Evolutionary conservation across 2,113 vertebrate genomes (phyloP).

Genomic region (Oreochromis spilurus): DNA sequence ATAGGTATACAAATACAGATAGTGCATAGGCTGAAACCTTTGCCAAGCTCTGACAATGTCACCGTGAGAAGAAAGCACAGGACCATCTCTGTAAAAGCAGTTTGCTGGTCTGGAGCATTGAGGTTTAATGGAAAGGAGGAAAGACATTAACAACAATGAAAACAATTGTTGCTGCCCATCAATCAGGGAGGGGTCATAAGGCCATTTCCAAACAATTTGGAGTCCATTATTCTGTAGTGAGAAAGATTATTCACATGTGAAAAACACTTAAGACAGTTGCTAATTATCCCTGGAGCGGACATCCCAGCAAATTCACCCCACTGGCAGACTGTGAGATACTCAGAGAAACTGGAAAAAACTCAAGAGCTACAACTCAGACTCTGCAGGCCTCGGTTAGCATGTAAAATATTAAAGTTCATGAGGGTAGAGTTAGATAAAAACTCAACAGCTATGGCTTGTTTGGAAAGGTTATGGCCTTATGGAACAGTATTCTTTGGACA

Average conservation of each 20-base stretch:
- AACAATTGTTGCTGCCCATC: neutral
- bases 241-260: neutral
- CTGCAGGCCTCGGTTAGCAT: accelerated
- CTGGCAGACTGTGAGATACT: neutral
- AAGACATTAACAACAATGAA: neutral
- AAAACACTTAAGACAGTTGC: neutral
- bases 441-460: neutral
- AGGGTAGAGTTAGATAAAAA: too few species aligned
- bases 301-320: neutral
- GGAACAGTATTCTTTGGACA: neutral
- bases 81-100: too few species aligned
- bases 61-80: too few species aligned
- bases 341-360: neutral
- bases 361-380: neutral
- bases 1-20: too few species aligned
- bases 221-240: neutral
- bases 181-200: neutral
- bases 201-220: neutral
- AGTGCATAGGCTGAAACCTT: too few species aligned
- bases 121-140: neutral
- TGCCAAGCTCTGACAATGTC: too few species aligned
- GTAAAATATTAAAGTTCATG: neutral
- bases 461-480: neutral
- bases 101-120: neutral
- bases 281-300: neutral